Percentiles rank a stretch among this genome's conserved stretches.
These are phyloP conservation scores for Oryzias melastigma DNA, from an alignment of 2,113 vertebrate genomes.

Conservation along the genomic window DNA sequence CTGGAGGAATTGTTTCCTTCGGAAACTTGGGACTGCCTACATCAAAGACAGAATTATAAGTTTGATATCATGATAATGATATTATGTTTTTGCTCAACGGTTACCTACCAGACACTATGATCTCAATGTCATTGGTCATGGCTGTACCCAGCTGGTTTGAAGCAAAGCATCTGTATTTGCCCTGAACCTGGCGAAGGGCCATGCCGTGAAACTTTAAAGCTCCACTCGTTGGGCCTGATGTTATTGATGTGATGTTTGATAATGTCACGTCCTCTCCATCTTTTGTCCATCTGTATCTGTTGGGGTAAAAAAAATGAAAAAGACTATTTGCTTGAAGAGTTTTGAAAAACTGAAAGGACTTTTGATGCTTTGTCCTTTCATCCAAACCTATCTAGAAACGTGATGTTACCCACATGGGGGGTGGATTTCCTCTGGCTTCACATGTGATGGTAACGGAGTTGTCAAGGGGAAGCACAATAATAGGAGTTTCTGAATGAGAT, in stretches of 20 bases:
- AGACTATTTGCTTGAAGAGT: too few species aligned
- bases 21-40: slow-evolving; percentile 89
- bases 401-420: slow-evolving; percentile 82
- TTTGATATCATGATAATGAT: background rate
- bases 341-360: background rate
- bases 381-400: background rate
- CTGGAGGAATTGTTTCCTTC: slow-evolving; percentile 81
- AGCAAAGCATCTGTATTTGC: slow-evolving; percentile 92
- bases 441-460: slow-evolving; percentile 83
- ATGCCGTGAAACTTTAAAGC: slow-evolving; percentile 83
- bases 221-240: slow-evolving; percentile 72
- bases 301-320: slow-evolving; percentile 1
- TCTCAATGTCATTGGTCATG: slow-evolving; percentile 86
- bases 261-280: slow-evolving; percentile 82
- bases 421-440: slow-evolving; percentile 89
- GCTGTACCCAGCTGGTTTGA: slow-evolving; percentile 87
- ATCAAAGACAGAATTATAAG: background rate
- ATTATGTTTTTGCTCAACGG: background rate
- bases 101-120: slow-evolving; percentile 86
- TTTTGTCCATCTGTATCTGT: slow-evolving; percentile 90
- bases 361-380: background rate
- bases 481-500: slow-evolving; percentile 72
- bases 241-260: slow-evolving; percentile 69
- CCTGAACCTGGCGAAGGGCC: slow-evolving; percentile 78
- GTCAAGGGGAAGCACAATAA: slow-evolving; percentile 87